Evolutionary conservation across 2,797 vertebrate species (phyloP).

Genomic region (Aplochiton taeniatus): DNA sequence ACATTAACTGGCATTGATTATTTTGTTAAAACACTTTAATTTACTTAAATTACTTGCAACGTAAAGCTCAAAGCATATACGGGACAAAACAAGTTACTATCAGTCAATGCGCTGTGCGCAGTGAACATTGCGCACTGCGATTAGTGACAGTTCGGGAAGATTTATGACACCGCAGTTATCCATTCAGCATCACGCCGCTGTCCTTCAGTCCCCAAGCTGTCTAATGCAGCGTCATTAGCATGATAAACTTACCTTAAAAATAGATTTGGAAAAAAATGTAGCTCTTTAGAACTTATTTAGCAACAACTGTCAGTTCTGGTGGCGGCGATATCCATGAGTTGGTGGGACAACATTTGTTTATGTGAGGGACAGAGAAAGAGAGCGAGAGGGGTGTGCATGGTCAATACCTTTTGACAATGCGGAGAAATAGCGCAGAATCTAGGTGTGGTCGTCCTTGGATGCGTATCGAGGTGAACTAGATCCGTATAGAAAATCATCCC

Average conservation of each 20-base stretch:
- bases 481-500: too few relatives aligned
- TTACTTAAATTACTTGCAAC: not conserved
- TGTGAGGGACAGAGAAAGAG: not conserved
- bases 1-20: too few relatives aligned
- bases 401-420: conserved; percentile 26
- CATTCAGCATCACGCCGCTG: conserved; percentile 45
- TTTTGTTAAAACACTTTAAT: too few relatives aligned
- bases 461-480: not conserved
- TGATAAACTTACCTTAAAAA: too few relatives aligned
- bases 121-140: conserved; percentile 40
- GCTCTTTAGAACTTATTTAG: too few relatives aligned
- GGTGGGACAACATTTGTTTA: not conserved
- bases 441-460: conserved; percentile 63
- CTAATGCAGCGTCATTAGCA: too few relatives aligned
- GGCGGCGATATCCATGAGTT: too few relatives aligned
- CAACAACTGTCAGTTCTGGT: too few relatives aligned
- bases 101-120: conserved; percentile 9
- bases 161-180: conserved; percentile 75
- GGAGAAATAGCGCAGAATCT: conserved; percentile 57
- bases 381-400: not conserved
- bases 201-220: not conserved
- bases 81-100: not conserved
- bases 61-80: not conserved
- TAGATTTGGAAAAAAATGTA: too few relatives aligned
- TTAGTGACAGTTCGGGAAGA: conserved; percentile 38